A percentile compares a stretch with the other conserved stretches of the same genome.
These are phyloP conservation scores for Clamator glandarius DNA, from an alignment of 2,797 vertebrate species.

Conservation along the genomic window DNA sequence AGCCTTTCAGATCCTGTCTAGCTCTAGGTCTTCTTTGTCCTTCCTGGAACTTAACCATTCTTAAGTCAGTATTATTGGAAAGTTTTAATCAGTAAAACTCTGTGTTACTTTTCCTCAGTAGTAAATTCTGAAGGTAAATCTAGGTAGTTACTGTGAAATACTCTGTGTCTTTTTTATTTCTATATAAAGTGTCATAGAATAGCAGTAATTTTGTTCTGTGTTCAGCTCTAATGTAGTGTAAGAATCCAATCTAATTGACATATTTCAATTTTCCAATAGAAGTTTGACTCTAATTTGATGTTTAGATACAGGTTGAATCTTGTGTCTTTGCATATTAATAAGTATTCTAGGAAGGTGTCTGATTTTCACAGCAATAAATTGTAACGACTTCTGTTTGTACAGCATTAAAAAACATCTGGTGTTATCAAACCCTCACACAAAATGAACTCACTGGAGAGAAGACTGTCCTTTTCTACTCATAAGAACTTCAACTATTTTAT, in stretches of 20 bases:
- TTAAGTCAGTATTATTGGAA: neutral
- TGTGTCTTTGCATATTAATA: conserved; percentile 55
- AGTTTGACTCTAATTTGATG: conserved; percentile 39
- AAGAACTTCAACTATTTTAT: conserved; percentile 10
- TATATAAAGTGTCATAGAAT: neutral
- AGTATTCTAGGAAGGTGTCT: conserved; percentile 49
- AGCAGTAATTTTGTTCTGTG: neutral
- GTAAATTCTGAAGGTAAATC: neutral
- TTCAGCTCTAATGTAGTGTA: conserved; percentile 29
- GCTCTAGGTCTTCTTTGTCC: neutral
- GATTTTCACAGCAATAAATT: conserved; percentile 64
- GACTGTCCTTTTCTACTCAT: conserved; percentile 1
- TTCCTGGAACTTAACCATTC: neutral
- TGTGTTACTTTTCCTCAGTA: neutral
- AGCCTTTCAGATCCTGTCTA: neutral
- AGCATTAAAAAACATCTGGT: conserved; percentile 61
- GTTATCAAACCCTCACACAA: conserved; percentile 50
- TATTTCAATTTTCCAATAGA: conserved; percentile 38
- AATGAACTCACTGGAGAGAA: conserved; percentile 6
- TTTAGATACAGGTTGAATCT: conserved; percentile 38
- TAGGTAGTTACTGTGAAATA: neutral
- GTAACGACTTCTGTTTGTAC: conserved; percentile 56
- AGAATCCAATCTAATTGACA: conserved; percentile 6
- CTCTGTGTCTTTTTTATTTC: neutral
- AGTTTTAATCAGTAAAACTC: neutral